Evolutionary conservation across 2,888 invertebrate genomes (phyloP), one percentile per base, ranked within the genome.

Genomic region (Smittia sp.): DNA sequence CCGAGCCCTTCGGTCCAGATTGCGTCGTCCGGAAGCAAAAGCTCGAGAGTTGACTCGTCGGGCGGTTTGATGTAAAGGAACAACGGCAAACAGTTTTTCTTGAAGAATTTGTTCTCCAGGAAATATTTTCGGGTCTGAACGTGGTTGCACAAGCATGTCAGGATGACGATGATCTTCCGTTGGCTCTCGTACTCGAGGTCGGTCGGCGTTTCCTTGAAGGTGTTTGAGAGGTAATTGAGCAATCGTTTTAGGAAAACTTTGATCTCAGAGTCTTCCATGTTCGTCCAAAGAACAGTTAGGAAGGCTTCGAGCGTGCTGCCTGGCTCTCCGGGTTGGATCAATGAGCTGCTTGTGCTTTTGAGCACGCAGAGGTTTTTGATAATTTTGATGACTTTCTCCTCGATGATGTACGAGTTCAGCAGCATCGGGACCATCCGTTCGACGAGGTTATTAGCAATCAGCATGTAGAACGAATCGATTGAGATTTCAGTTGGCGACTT

Each of bases 391-490:
- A 93, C 83, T 75, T 89, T 86, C 9, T 86, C 85, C 73, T 92
- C 90, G 22, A 89, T 87, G 15, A 93, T 85, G 78, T 91, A 92
- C 0, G 90, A 85, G 54, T 87, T 83, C 0, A 86, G 85, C 38
- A 92, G 80, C 1, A 87, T 80, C 1, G 85, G 84, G 0, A 88
- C 87, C 27, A 92, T 78, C 75, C 88, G 86, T 58, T 87, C 85
- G 9, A 89, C 82, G 1, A 90, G 80, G 38, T 86, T 76, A 0
- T 86, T 82, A 4, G 85, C 81, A 39, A 87, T 80, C 0, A 86
- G 85, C 78, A 85, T 85, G 18, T 86, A 83, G 75, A 86, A 84
- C 0, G 86, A 85, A 83, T 86, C 81, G 62, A 80, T 80, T 63
- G 73, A 74, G 7, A 52, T 63, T 15, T 65, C 46, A n/a, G 22